phyloP scores from a whole-genome alignment of 2,797 vertebrate species.

The Coilia nasus region DNA sequence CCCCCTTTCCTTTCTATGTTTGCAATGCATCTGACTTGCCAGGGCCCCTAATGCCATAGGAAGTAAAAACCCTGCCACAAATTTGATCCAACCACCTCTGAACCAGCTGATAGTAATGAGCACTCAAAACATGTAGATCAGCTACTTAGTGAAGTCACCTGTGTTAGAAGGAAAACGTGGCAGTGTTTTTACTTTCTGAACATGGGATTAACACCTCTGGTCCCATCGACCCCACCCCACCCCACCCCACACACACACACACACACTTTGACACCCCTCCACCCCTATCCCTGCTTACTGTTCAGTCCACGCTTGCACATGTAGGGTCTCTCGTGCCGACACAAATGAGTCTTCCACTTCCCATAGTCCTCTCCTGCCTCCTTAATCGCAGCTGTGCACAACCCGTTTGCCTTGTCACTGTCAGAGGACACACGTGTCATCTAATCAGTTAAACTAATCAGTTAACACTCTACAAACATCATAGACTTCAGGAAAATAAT shows the following conservation, averaged over 20 bases:
- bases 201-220: no score
- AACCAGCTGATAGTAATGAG: no score
- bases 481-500: not conserved
- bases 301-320: constrained; percentile 77
- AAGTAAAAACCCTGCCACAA: no score
- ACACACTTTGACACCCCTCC: not conserved
- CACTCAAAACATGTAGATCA: no score
- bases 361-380: constrained; percentile 60
- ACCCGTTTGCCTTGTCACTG: constrained; percentile 67
- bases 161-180: no score
- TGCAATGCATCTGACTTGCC: no score
- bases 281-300: constrained; percentile 71
- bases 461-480: not conserved
- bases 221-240: no score
- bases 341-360: constrained; percentile 72
- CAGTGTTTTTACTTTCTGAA: no score
- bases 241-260: no score
- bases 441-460: not conserved
- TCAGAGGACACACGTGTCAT: constrained; percentile 28
- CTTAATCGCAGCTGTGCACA: constrained; percentile 70
- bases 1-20: no score
- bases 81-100: no score
- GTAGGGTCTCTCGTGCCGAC: constrained; percentile 75
- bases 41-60: not conserved
- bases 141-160: no score